Conservation (phyloP, 1,140 invertebrate species). For the Stenopsyche tienmushanensis region DNA sequence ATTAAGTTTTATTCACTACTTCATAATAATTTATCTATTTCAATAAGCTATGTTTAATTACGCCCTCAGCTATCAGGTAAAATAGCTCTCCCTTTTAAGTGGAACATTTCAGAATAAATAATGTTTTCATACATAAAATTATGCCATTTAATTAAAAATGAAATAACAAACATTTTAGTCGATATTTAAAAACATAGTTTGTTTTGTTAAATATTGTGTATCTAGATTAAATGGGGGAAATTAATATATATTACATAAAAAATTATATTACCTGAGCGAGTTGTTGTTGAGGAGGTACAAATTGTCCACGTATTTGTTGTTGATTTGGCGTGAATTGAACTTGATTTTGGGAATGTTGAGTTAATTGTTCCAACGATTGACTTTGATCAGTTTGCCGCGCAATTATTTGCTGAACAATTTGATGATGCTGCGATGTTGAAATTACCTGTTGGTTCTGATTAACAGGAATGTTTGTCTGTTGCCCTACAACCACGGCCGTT, state of each 20-base stretch:
- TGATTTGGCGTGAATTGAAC: constrained; percentile 21
- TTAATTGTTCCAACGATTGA: constrained; percentile 32
- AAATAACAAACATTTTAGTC: not conserved
- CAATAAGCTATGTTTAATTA: too few relatives aligned
- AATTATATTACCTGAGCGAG: constrained; percentile 24
- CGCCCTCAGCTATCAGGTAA: too few relatives aligned
- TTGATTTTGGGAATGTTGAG: constrained; percentile 19
- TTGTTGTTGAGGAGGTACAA: constrained; percentile 21
- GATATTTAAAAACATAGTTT: too few relatives aligned
- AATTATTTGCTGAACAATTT: not conserved
- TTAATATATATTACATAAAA: not conserved
- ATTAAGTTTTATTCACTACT: too few relatives aligned
- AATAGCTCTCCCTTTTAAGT: too few relatives aligned
- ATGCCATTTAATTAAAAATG: not conserved
- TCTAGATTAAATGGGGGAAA: not conserved
- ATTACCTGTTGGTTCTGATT: constrained; percentile 27
- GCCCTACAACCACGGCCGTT: not conserved
- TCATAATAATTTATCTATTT: too few relatives aligned
- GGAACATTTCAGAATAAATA: too few relatives aligned
- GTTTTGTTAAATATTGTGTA: too few relatives aligned
- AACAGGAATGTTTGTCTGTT: not conserved
- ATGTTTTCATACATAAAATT: too few relatives aligned
- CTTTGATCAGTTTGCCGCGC: constrained; percentile 3
- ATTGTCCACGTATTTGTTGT: constrained; percentile 18
- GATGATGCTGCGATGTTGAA: constrained; percentile 10